These are phyloP conservation scores for Drosophila prostipennis DNA, from an alignment of 2,888 invertebrate species.

Conservation along the genomic window DNA sequence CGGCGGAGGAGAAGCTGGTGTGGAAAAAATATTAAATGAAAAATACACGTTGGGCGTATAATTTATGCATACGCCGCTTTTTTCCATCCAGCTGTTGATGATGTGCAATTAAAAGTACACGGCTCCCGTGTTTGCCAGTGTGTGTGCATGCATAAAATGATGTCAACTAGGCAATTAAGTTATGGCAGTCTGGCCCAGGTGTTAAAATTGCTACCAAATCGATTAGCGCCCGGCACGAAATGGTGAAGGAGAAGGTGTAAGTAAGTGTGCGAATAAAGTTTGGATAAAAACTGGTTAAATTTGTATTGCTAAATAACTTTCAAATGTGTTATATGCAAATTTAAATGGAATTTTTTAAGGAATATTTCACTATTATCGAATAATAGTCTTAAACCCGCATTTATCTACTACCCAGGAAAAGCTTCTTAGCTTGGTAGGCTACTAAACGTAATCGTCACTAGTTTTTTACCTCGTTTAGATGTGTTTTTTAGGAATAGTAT, in stretches of 20 bases:
- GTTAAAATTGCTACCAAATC: conserved; percentile 22
- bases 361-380: too few relatives aligned
- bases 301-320: too few relatives aligned
- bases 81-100: conserved; percentile 26
- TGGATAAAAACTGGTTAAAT: too few relatives aligned
- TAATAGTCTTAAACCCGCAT: too few relatives aligned
- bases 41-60: conserved; percentile 6
- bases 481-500: too few relatives aligned
- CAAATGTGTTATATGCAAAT: too few relatives aligned
- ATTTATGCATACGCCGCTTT: conserved; percentile 30
- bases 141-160: conserved; percentile 28
- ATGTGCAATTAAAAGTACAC: conserved; percentile 42
- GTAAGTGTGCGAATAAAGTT: too few relatives aligned
- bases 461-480: too few relatives aligned
- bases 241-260: not conserved
- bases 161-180: conserved; percentile 45
- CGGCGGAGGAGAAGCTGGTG: not conserved
- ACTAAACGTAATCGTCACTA: too few relatives aligned
- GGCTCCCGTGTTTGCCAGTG: conserved; percentile 14
- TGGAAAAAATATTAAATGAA: conserved; percentile 21
- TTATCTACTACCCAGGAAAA: too few relatives aligned
- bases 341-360: too few relatives aligned
- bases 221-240: conserved; percentile 1
- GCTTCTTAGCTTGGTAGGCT: too few relatives aligned
- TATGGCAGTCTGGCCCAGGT: conserved; percentile 18